phyloP scores from a whole-genome alignment of 2,888 invertebrate genomes.

The Drosophila yooni region DNA sequence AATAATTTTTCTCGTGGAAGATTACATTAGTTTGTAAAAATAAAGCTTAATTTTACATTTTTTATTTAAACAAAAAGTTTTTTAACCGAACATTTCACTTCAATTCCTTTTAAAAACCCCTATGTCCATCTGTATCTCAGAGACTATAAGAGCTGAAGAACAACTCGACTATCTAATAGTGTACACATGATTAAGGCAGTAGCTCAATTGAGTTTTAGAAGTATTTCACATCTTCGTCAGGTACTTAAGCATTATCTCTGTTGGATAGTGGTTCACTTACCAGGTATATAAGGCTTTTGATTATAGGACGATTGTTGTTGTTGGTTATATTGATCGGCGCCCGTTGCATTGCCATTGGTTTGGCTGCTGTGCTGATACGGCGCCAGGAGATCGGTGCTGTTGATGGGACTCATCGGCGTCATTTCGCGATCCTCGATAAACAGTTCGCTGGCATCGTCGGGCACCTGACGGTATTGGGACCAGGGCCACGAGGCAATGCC shows the following conservation, averaged over 20 bases:
- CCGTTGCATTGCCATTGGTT: constrained; percentile 76
- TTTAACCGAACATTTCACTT: too few relatives aligned
- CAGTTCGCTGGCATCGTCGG: constrained; percentile 88
- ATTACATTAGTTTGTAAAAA: too few relatives aligned
- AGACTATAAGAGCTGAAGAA: too few relatives aligned
- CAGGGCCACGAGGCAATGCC: constrained; percentile 87
- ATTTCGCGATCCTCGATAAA: constrained; percentile 86
- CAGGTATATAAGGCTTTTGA: constrained; percentile 86
- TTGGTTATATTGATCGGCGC: constrained; percentile 84
- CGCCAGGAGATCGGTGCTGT: constrained; percentile 82
- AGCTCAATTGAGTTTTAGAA: too few relatives aligned
- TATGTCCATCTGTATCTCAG: too few relatives aligned
- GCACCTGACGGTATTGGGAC: constrained; percentile 87
- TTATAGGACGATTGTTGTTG: constrained; percentile 85
- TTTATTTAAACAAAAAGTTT: too few relatives aligned
- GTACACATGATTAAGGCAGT: too few relatives aligned
- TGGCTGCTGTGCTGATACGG: constrained; percentile 72
- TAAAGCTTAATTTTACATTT: too few relatives aligned
- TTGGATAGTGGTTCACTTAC: constrained; percentile 61
- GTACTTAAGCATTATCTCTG: neutral
- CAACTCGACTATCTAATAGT: too few relatives aligned
- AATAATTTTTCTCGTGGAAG: too few relatives aligned
- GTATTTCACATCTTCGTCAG: accelerated
- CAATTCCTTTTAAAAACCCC: too few relatives aligned
- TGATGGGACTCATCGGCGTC: constrained; percentile 86